Evolutionary conservation across 2,113 vertebrate genomes (phyloP).

Genomic region (Ctenomys sociabilis): DNA sequence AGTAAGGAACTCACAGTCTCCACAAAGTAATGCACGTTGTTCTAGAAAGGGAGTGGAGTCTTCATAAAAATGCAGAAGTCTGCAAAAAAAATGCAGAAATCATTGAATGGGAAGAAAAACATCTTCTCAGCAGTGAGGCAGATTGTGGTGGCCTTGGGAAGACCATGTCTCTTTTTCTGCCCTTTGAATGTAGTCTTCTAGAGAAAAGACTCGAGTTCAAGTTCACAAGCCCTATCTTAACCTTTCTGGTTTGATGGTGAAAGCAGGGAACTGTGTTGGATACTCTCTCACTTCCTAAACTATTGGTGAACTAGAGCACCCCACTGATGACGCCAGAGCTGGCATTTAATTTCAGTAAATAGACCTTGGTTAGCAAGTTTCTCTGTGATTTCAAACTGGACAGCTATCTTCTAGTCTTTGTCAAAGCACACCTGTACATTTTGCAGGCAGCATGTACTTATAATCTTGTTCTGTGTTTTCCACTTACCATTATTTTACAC

Average conservation of each 20-base stretch:
- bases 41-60: constrained; percentile 61
- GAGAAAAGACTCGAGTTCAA: constrained; percentile 46
- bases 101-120: background rate
- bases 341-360: constrained; percentile 46
- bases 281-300: background rate
- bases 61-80: constrained; percentile 14
- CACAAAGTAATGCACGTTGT: constrained; percentile 47
- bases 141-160: background rate
- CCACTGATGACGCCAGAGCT: background rate
- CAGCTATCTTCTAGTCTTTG: background rate
- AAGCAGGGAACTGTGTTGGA: background rate
- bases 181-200: background rate
- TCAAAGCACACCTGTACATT: background rate
- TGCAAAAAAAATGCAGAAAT: constrained; percentile 35
- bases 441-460: background rate
- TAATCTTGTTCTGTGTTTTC: background rate
- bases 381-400: constrained; percentile 37
- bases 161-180: background rate
- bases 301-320: constrained; percentile 14
- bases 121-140: constrained; percentile 1
- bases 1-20: constrained; percentile 65
- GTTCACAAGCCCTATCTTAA: background rate
- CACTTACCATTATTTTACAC: constrained; percentile 18
- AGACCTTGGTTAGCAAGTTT: background rate
- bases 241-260: background rate